phyloP scores from a whole-genome alignment of 2,113 vertebrate genomes.

The Taxidea taxus region DNA sequence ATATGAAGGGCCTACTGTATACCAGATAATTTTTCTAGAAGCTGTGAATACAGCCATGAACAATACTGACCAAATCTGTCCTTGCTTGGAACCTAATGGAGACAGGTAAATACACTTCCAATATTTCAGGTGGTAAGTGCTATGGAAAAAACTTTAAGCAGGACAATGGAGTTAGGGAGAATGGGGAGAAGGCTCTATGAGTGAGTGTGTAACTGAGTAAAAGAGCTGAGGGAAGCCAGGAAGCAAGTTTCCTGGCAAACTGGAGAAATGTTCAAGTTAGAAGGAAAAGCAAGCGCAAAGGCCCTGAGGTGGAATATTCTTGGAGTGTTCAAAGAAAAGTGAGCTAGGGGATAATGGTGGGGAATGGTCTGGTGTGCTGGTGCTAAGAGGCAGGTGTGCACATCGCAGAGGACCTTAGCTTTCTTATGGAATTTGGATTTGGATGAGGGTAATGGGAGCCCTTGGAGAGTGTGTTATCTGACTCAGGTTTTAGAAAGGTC shows the following conservation, averaged over 20 bases:
- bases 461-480: background rate
- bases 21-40: background rate
- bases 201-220: background rate
- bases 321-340: background rate
- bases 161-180: background rate
- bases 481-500: background rate
- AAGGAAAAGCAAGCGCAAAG: background rate
- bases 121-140: background rate
- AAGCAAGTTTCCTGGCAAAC: background rate
- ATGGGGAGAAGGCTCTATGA: background rate
- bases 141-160: background rate
- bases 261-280: background rate
- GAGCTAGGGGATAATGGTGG: background rate
- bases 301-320: background rate
- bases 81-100: background rate
- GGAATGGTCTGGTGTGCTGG: too few species aligned
- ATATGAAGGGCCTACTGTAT: background rate
- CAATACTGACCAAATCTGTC: background rate
- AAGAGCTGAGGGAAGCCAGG: background rate
- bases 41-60: background rate
- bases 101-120: background rate
- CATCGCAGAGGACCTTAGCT: background rate
- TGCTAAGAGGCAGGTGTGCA: background rate
- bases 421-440: background rate
- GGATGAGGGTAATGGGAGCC: background rate